Conservation (phyloP, 2,888 invertebrate genomes). For the Nephrocerus scutellatus region DNA sequence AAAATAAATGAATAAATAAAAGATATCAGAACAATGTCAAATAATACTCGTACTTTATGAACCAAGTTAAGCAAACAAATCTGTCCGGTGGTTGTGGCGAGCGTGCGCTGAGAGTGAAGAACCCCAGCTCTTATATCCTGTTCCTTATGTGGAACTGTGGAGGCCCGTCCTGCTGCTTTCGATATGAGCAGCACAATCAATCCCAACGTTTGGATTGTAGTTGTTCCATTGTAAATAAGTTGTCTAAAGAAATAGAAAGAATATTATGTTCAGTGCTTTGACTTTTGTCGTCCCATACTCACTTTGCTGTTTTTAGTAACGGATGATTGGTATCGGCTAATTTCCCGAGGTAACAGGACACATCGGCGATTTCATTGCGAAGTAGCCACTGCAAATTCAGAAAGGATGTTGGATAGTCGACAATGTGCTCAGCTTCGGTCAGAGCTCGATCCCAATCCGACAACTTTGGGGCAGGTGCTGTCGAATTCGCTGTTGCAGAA, state of each 20-base stretch:
- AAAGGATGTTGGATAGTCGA: constrained; percentile 93
- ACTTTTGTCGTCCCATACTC: constrained; percentile 43
- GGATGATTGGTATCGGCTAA: constrained; percentile 92
- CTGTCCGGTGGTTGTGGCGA: constrained; percentile 96
- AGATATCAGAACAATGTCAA: too few relatives aligned
- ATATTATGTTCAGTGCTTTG: background rate
- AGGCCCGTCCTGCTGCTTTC: constrained; percentile 81
- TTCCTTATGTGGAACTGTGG: constrained; percentile 73
- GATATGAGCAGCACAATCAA: constrained; percentile 84
- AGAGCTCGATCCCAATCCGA: constrained; percentile 92
- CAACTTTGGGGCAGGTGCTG: constrained; percentile 52
- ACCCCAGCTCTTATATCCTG: constrained; percentile 82
- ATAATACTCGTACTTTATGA: constrained; percentile 57
- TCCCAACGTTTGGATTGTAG: constrained; percentile 91
- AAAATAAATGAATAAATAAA: too few relatives aligned
- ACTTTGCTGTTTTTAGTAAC: constrained; percentile 89
- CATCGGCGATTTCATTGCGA: constrained; percentile 92
- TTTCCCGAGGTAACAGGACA: constrained; percentile 83
- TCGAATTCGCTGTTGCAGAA: constrained; percentile 19
- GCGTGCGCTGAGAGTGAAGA: constrained; percentile 73
- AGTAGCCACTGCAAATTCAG: constrained; percentile 85
- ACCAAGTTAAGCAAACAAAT: constrained; percentile 87
- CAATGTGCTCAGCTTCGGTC: constrained; percentile 91
- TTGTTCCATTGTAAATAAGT: constrained; percentile 83
- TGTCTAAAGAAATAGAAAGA: constrained; percentile 63